Evolutionary conservation across 2,888 invertebrate genomes (phyloP).

Genomic region (Muschampia plurimacula): DNA sequence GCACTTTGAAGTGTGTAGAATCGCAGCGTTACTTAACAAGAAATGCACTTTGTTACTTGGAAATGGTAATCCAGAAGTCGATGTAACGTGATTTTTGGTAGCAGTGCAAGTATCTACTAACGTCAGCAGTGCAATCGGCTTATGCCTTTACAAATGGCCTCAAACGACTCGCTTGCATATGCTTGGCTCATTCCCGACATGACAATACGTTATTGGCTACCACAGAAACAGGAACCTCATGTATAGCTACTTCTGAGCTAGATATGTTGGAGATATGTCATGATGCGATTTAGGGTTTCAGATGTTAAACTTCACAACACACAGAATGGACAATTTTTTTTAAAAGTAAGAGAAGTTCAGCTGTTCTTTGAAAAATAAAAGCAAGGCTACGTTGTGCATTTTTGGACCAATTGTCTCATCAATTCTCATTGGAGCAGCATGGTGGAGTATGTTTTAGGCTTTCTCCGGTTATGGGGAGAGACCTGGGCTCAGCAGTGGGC

Average conservation of each 20-base stretch:
- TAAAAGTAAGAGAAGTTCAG: not conserved
- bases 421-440: too few species aligned
- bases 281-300: slow-evolving; percentile 1
- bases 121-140: slow-evolving; percentile 43
- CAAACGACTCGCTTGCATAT: slow-evolving; percentile 42
- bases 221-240: slow-evolving; percentile 12
- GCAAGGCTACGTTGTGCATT: too few species aligned
- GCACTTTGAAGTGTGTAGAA: too few species aligned
- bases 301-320: not conserved
- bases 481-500: too few species aligned
- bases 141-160: slow-evolving; percentile 47
- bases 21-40: not conserved
- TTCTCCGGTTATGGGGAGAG: too few species aligned
- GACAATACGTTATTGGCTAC: slow-evolving; percentile 24
- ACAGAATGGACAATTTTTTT: not conserved
- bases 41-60: not conserved
- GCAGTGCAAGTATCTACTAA: slow-evolving; percentile 26
- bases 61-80: not conserved
- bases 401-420: too few species aligned
- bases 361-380: too few species aligned
- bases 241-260: slow-evolving; percentile 1
- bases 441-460: too few species aligned
- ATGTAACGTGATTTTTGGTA: not conserved
- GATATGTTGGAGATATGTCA: not conserved
- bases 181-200: slow-evolving; percentile 33